These are phyloP conservation scores for Phoeniculus purpureus DNA, from an alignment of 2,797 vertebrate genomes.

Conservation along the genomic window DNA sequence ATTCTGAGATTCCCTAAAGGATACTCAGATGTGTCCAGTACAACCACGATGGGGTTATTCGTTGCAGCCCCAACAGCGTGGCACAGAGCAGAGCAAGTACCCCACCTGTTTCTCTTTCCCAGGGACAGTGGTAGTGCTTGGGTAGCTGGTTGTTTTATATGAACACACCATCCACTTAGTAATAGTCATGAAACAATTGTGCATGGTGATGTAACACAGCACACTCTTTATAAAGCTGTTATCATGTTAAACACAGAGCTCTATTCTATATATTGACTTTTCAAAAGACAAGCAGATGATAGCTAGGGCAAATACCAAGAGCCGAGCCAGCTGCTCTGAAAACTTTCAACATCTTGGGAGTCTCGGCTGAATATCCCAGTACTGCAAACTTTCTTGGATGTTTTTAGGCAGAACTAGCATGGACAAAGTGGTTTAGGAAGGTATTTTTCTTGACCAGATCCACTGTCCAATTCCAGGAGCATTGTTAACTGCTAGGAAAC, in stretches of 20 bases:
- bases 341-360: not conserved
- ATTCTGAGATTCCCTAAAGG: not conserved
- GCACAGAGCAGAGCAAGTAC: not conserved
- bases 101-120: not conserved
- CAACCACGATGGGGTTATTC: not conserved
- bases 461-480: slow-evolving; percentile 72
- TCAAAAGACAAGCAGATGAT: not conserved
- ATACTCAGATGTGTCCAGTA: not conserved
- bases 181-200: not conserved
- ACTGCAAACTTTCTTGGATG: not conserved
- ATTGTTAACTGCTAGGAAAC: slow-evolving; percentile 54
- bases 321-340: not conserved
- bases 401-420: not conserved
- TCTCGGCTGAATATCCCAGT: not conserved
- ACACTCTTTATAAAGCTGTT: not conserved
- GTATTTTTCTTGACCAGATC: not conserved
- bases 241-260: not conserved
- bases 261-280: not conserved
- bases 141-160: not conserved
- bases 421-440: not conserved
- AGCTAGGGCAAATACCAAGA: not conserved
- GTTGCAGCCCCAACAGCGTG: not conserved
- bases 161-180: not conserved
- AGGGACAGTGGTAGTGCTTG: not conserved
- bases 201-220: not conserved